Conservation (phyloP, 2,888 invertebrate species). For the Agapostemon virescens region DNA sequence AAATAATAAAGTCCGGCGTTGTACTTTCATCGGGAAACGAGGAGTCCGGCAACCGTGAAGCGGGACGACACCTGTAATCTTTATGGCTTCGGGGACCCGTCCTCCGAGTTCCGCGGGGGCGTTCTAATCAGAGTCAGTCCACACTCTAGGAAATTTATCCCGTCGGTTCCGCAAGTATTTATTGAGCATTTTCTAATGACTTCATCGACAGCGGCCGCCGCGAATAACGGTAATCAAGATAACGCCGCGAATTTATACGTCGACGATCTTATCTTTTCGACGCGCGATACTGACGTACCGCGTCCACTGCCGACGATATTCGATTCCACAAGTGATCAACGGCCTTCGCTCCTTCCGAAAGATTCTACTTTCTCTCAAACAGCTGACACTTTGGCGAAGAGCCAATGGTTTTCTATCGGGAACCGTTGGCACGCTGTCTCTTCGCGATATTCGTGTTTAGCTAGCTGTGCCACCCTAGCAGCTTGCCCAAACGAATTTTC, state of each 20-base stretch:
- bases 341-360: not conserved
- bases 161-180: conserved; percentile 62
- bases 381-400: not conserved
- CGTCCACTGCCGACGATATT: conserved; percentile 32
- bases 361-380: not conserved
- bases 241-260: conserved; percentile 67
- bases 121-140: conserved; percentile 15
- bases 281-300: conserved; percentile 25
- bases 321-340: not conserved
- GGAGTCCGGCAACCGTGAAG: not conserved
- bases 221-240: conserved; percentile 68
- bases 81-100: conserved; percentile 29
- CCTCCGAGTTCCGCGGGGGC: conserved; percentile 5
- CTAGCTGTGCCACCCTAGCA: not conserved
- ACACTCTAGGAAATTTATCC: conserved; percentile 55
- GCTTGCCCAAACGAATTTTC: no score
- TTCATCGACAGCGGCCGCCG: conserved; percentile 67
- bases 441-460: not conserved
- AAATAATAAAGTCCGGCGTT: conserved; percentile 18
- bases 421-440: not conserved
- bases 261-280: conserved; percentile 57
- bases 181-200: conserved; percentile 71
- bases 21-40: not conserved
- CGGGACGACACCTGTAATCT: conserved; percentile 27
- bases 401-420: not conserved